phyloP scores from a whole-genome alignment of 1,140 invertebrate species.

The Listronotus bonariensis region DNA sequence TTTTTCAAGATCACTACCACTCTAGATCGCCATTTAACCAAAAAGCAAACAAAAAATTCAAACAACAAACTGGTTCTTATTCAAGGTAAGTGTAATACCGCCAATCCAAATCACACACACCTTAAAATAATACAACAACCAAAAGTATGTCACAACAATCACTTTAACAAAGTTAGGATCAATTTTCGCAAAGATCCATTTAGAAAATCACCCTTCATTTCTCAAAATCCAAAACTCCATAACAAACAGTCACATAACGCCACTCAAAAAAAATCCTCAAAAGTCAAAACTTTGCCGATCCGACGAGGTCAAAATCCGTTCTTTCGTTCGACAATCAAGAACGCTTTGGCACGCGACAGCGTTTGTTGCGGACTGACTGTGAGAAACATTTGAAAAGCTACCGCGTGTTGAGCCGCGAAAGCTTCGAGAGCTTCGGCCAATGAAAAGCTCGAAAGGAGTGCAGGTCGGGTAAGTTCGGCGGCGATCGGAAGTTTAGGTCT shows the following conservation, averaged over 20 bases:
- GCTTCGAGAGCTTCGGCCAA: constrained; percentile 11
- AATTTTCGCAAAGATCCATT: too few species aligned
- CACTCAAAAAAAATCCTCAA: neutral
- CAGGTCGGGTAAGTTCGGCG: constrained; percentile 1
- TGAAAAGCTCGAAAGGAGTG: constrained; percentile 18
- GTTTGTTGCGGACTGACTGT: constrained; percentile 12
- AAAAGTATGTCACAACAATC: constrained; percentile 23
- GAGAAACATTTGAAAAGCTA: constrained; percentile 22
- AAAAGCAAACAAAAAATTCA: neutral
- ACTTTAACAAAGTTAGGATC: neutral
- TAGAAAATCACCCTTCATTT: too few species aligned
- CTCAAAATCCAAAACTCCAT: too few species aligned
- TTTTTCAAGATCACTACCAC: too few species aligned
- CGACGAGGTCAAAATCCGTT: constrained; percentile 1
- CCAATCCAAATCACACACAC: constrained; percentile 16
- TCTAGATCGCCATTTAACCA: too few species aligned
- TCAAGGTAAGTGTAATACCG: constrained; percentile 14
- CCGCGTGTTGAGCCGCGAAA: constrained; percentile 27
- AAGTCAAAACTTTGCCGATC: neutral
- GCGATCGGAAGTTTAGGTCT: constrained; percentile 15
- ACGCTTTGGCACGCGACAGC: neutral
- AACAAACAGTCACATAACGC: neutral
- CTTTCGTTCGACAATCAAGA: neutral
- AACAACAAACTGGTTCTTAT: constrained; percentile 8
- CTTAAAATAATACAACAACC: constrained; percentile 1